These are phyloP conservation scores for Orthonyx spaldingii DNA, from an alignment of 2,113 vertebrate species.

Conservation along the genomic window DNA sequence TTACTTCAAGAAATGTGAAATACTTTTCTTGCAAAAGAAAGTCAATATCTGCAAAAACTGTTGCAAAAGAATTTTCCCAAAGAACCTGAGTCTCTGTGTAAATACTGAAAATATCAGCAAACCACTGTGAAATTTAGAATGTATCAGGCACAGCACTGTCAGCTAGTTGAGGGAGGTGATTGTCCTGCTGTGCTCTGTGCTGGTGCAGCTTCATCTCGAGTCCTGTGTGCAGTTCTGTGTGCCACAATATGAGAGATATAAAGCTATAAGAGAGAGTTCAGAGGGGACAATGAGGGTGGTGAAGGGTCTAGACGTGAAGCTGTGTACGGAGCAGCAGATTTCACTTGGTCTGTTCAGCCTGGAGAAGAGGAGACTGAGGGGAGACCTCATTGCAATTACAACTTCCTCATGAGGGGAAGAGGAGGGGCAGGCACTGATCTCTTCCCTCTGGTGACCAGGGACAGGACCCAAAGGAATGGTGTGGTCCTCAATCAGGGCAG, in stretches of 20 bases:
- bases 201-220: neutral
- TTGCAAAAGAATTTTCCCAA: neutral
- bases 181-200: neutral
- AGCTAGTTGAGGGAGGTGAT: neutral
- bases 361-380: neutral
- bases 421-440: neutral
- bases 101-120: neutral
- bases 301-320: neutral
- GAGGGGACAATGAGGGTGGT: neutral
- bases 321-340: neutral
- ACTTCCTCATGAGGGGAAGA: rapidly evolving
- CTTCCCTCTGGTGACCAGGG: neutral
- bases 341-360: neutral
- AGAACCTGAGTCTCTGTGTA: neutral
- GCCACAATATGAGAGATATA: neutral
- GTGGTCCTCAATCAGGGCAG: neutral
- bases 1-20: neutral
- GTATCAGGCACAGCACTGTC: neutral
- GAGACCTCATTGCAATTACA: neutral
- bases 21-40: neutral
- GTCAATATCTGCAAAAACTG: neutral
- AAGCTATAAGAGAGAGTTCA: neutral
- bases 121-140: neutral
- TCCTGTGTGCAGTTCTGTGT: neutral
- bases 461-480: neutral